A percentile compares a stretch with the other conserved stretches of the same genome.
Conservation (phyloP, 37 sponge, comb jelly and placozoan species). For the Agelas oroides region DNA sequence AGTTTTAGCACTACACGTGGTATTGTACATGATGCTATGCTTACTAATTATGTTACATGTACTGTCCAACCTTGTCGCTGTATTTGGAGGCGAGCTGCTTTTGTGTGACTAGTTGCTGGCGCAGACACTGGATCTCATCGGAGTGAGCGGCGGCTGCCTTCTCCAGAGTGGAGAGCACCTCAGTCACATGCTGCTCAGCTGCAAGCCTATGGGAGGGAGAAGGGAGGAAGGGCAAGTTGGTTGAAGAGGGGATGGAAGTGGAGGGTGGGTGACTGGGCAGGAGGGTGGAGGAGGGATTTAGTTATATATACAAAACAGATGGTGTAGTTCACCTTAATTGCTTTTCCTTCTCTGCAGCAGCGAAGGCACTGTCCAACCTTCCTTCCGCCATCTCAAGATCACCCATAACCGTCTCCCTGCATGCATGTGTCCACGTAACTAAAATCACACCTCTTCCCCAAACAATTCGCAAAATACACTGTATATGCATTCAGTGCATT, state of each 20-base stretch:
- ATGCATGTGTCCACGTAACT: no score
- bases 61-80: constrained; percentile 34
- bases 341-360: constrained; percentile 45
- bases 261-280: neutral
- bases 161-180: constrained; percentile 28
- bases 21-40: no score
- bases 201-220: neutral
- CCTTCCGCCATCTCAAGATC: constrained; percentile 71
- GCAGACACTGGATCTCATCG: constrained; percentile 42
- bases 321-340: constrained; percentile 20
- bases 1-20: no score
- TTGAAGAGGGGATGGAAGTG: neutral
- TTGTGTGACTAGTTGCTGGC: constrained; percentile 43
- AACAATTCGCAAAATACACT: no score
- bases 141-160: constrained; percentile 20
- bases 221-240: neutral
- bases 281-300: neutral
- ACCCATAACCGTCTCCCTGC: constrained; percentile 38
- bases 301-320: neutral
- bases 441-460: no score
- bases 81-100: constrained; percentile 50
- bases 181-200: constrained; percentile 30
- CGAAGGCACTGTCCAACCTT: constrained; percentile 37
- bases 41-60: no score
- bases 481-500: no score